Evolutionary conservation across 2,797 vertebrate species (phyloP), one percentile per base, ranked within the genome.

Genomic region (Notolabrus celidotus): DNA sequence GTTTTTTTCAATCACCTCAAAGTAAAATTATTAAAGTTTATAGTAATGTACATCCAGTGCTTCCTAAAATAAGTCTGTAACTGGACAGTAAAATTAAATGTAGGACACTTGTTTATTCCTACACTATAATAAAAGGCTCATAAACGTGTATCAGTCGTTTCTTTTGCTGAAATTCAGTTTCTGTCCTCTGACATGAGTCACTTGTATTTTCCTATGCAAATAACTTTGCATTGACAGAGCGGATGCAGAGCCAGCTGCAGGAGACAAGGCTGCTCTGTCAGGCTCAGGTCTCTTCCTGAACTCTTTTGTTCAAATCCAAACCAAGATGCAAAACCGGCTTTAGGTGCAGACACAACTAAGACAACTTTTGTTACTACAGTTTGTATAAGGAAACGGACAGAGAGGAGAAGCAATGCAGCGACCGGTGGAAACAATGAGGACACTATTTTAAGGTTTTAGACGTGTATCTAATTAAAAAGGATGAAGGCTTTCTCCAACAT

Each of bases 131-230:
- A 33, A 38, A 29, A 67, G 4, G 34, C 20, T 1, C 6, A 9
- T 22, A 1, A 27, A 10, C 45, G 33, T 27, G 27, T 27, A 27
- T 27, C 27, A 27, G 3, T 63, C 2, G 14, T 62, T 41, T 45
- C 2, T 19, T 36, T 36, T 36, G 2, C n/a, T 22, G 1, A 61
- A 66, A 43, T 43, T 51, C 50, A 56, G 20, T 68, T 42, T 8
- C 34, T 61, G 54, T 61, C 36, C 16, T 22, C 34, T 63, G 29
- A 36, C 5, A 42, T n/a, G 49, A 52, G 19, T 33, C 14, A 11
- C 11, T 79, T 62, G 69, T 34, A 91, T 94, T 94, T 95, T 79
- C 88, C 86, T 92, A 94, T 92, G 90, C 90, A 93, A 94, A 94
- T 92, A 90, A 78, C 83, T 94, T 93, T 94, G 91, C 93, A 93